Conservation (phyloP, 2,797 vertebrate genomes). For the Danio tinwini region DNA sequence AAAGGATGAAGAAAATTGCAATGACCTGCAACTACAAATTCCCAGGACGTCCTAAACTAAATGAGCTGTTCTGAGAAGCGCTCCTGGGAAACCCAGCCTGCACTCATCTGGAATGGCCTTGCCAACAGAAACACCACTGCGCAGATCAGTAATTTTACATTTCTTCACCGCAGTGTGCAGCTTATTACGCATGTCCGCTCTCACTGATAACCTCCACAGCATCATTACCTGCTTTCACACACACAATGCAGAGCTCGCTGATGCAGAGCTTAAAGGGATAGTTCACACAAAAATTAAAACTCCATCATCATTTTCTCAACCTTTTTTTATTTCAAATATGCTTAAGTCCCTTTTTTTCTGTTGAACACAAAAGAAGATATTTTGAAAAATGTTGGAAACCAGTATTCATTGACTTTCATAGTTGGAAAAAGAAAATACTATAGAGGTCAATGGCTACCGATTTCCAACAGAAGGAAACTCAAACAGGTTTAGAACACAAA, state of each 20-base stretch:
- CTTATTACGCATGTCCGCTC: slow-evolving; percentile 17
- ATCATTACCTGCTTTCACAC: neutral
- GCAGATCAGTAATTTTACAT: slow-evolving; percentile 35
- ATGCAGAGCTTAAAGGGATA: neutral
- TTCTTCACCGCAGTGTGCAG: slow-evolving; percentile 2
- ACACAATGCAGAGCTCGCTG: neutral
- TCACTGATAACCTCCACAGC: slow-evolving; percentile 4
- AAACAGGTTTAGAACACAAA: no score
- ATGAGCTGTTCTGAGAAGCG: slow-evolving; percentile 11
- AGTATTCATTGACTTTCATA: no score
- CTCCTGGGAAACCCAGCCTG: slow-evolving; percentile 20
- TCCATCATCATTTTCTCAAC: no score
- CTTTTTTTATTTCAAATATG: no score
- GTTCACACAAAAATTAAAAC: no score
- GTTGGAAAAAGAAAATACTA: no score
- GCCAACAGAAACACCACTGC: slow-evolving; percentile 35
- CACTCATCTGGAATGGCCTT: neutral
- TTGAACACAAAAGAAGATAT: no score
- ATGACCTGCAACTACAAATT: slow-evolving; percentile 19
- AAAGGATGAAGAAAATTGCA: slow-evolving; percentile 18
- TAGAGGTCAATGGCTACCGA: no score
- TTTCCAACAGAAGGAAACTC: no score
- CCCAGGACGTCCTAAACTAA: slow-evolving; percentile 12
- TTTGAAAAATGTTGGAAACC: no score
- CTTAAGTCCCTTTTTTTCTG: no score